Conservation (phyloP, 2,888 invertebrate species). For the Octodonta nipae region DNA sequence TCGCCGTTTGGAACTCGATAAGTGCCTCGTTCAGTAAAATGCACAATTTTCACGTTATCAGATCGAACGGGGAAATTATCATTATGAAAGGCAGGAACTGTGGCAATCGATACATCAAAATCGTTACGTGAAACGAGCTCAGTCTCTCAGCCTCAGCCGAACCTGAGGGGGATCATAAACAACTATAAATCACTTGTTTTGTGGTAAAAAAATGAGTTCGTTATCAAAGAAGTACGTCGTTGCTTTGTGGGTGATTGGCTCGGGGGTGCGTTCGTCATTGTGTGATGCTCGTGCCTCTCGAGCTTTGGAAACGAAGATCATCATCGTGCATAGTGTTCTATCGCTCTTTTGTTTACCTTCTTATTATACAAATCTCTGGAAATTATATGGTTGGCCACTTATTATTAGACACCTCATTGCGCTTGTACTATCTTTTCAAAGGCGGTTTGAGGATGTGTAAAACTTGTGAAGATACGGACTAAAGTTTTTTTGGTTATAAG, state of each 20-base stretch:
- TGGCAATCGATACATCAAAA: conserved; percentile 23
- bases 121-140: conserved; percentile 21
- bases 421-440: too few species aligned
- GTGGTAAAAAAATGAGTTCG: conserved; percentile 16
- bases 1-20: conserved; percentile 15
- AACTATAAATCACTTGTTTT: conserved; percentile 19
- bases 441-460: too few species aligned
- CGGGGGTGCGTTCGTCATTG: conserved; percentile 6
- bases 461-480: too few species aligned
- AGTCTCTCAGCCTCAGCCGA: too few species aligned
- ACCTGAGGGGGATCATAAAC: conserved; percentile 18
- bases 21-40: conserved; percentile 17
- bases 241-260: conserved; percentile 19
- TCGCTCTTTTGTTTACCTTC: too few species aligned
- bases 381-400: too few species aligned
- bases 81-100: conserved; percentile 22
- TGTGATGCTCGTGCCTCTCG: too few species aligned
- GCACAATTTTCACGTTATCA: conserved; percentile 20
- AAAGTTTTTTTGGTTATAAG: too few species aligned
- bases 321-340: too few species aligned
- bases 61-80: conserved; percentile 19
- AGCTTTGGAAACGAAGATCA: too few species aligned
- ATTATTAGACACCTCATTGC: too few species aligned
- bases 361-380: too few species aligned
- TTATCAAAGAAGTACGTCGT: conserved; percentile 14